Conservation (phyloP, 1,140 invertebrate species). For the Lysiphlebus fabarum region DNA sequence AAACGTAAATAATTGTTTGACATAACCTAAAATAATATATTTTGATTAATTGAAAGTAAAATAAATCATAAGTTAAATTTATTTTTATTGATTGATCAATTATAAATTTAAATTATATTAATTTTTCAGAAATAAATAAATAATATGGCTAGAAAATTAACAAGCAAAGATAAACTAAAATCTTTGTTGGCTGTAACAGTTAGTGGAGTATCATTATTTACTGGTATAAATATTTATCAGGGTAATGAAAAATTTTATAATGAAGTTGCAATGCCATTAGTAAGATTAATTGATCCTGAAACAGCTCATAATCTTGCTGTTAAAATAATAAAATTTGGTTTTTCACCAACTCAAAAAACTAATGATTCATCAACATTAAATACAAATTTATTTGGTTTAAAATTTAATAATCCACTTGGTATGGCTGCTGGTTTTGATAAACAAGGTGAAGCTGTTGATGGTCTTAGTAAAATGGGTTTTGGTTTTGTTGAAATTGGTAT, state of each 20-base stretch:
- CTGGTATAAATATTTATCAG: constrained; percentile 62
- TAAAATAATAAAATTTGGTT: constrained; percentile 68
- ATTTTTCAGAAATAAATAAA: not conserved
- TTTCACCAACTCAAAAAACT: constrained; percentile 61
- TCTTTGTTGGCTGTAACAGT: constrained; percentile 43
- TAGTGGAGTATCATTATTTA: constrained; percentile 58
- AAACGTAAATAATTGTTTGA: not conserved
- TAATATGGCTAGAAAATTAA: constrained; percentile 36
- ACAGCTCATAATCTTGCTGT: constrained; percentile 75
- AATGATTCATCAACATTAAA: constrained; percentile 63
- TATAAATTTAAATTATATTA: not conserved
- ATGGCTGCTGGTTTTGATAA: constrained; percentile 99
- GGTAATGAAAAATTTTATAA: constrained; percentile 78
- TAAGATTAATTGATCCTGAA: constrained; percentile 71
- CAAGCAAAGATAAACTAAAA: constrained; percentile 37
- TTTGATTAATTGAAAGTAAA: not conserved
- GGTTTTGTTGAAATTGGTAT: constrained; percentile 92
- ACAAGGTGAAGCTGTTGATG: constrained; percentile 84
- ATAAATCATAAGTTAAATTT: not conserved
- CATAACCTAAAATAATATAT: not conserved
- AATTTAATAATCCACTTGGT: constrained; percentile 87
- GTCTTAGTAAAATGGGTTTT: constrained; percentile 83
- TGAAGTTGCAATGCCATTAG: constrained; percentile 67
- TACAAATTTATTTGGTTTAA: constrained; percentile 66
- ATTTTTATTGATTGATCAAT: too few species aligned